Conservation (phyloP, 2,113 vertebrate genomes). For the Mugil cephalus region DNA sequence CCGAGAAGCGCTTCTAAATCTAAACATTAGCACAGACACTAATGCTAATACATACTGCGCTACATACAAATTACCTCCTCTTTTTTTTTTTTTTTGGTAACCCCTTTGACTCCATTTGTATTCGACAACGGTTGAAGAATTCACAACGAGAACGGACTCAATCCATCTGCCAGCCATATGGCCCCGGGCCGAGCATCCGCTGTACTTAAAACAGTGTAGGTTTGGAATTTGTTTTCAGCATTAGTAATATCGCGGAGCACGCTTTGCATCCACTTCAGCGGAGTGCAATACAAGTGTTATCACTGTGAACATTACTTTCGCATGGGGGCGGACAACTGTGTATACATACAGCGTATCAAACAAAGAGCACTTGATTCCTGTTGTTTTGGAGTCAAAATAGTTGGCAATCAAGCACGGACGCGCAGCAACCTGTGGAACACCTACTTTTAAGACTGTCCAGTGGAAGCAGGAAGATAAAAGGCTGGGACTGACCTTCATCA, state of each 20-base stretch:
- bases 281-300: conserved; percentile 23
- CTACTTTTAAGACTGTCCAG: not conserved
- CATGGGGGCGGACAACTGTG: conserved; percentile 1
- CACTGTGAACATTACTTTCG: conserved; percentile 12
- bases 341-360: not conserved
- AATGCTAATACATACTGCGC: conserved; percentile 37
- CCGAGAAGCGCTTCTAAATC: conserved; percentile 47
- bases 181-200: conserved; percentile 38
- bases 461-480: conserved; percentile 13
- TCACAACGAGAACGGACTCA: conserved; percentile 61
- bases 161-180: conserved; percentile 56
- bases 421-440: conserved; percentile 4
- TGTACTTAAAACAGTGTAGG: conserved; percentile 47
- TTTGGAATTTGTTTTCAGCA: conserved; percentile 49
- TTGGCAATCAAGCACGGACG: conserved; percentile 6
- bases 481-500: conserved; percentile 43
- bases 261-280: conserved; percentile 35
- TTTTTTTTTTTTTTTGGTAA: conserved; percentile 44
- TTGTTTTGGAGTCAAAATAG: conserved; percentile 4
- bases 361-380: conserved; percentile 25
- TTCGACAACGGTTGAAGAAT: conserved; percentile 58
- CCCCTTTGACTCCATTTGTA: conserved; percentile 72
- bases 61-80: conserved; percentile 49
- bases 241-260: conserved; percentile 43
- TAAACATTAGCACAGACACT: conserved; percentile 61